Percentiles rank a stretch among this genome's conserved stretches.
Evolutionary conservation across 2,888 invertebrate species (phyloP).

Genomic region (Acleris sparsana): DNA sequence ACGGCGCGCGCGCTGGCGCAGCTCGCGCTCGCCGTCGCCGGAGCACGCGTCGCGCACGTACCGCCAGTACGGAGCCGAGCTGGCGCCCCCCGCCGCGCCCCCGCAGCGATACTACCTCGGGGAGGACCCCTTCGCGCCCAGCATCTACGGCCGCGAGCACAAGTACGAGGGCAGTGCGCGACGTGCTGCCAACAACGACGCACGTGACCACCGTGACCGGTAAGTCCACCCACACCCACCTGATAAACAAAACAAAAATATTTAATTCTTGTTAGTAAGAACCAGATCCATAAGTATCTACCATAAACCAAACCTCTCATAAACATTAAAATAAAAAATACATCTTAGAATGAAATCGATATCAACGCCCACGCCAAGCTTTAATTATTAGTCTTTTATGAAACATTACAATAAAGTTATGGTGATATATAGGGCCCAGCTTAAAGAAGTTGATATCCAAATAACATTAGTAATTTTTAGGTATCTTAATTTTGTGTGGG

Average conservation of each 20-base stretch:
- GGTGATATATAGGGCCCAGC: constrained; percentile 52
- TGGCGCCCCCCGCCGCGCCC: constrained; percentile 79
- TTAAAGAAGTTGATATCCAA: constrained; percentile 15
- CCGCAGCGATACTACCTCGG: constrained; percentile 92
- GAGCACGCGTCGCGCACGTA: constrained; percentile 79
- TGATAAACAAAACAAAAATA: constrained; percentile 15
- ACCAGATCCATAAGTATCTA: constrained; percentile 11
- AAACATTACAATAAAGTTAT: constrained; percentile 64
- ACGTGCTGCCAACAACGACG: constrained; percentile 70
- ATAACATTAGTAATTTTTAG: constrained; percentile 6
- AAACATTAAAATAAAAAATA: constrained; percentile 49
- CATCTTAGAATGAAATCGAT: constrained; percentile 56
- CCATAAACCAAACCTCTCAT: constrained; percentile 8
- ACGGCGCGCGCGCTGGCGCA: constrained; percentile 86
- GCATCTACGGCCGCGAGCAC: constrained; percentile 92
- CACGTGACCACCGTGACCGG: constrained; percentile 78
- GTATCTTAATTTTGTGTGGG: constrained; percentile 19
- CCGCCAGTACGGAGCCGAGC: constrained; percentile 77
- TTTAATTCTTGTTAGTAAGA: background rate
- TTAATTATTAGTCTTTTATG: constrained; percentile 67
- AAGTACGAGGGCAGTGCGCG: constrained; percentile 89
- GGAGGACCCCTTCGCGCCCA: constrained; percentile 93
- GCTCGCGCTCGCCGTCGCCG: constrained; percentile 85
- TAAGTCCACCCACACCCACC: constrained; percentile 51
- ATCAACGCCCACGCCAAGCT: constrained; percentile 64